Conservation (phyloP, 2,888 invertebrate genomes). For the Sussaba pulchella region DNA sequence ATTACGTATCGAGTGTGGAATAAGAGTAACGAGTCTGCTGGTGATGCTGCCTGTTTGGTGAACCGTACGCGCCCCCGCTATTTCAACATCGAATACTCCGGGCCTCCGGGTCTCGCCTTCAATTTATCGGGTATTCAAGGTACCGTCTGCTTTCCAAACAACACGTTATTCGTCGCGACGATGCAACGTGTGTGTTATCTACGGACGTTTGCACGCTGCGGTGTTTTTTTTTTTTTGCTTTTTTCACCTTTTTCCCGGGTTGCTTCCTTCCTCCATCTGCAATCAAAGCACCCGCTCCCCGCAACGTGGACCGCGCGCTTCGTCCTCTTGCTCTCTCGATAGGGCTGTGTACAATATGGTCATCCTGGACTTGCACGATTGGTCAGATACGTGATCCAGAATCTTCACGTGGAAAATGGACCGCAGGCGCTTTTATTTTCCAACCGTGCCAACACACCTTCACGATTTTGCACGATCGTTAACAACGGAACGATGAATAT, state of each 20-base stretch:
- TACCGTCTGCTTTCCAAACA: constrained; percentile 67
- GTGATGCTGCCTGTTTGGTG: constrained; percentile 27
- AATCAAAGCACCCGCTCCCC: constrained; percentile 46
- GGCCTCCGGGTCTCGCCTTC: constrained; percentile 60
- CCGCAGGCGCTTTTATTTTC: constrained; percentile 12
- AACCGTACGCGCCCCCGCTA: constrained; percentile 32
- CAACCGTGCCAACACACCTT: constrained; percentile 1
- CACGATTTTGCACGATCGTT: constrained; percentile 27
- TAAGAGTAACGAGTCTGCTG: constrained; percentile 2
- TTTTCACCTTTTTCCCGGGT: constrained; percentile 13
- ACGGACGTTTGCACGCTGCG: not conserved
- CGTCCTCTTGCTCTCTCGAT: constrained; percentile 3
- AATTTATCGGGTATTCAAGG: constrained; percentile 72
- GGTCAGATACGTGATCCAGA: constrained; percentile 55
- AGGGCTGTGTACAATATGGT: not conserved
- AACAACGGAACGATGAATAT: constrained; percentile 6
- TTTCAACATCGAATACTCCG: constrained; percentile 16
- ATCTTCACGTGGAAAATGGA: constrained; percentile 39
- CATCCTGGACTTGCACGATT: constrained; percentile 28
- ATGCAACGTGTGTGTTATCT: constrained; percentile 30
- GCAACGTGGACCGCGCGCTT: constrained; percentile 15
- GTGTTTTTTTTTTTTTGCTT: constrained; percentile 33
- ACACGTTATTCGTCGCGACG: constrained; percentile 60
- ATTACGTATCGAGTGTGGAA: constrained; percentile 52
- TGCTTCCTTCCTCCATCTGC: constrained; percentile 28